A percentile compares a stretch with the other conserved stretches of the same genome.
Evolutionary conservation across 2,888 invertebrate genomes (phyloP).

Genomic region (Drosophila mercatorum): DNA sequence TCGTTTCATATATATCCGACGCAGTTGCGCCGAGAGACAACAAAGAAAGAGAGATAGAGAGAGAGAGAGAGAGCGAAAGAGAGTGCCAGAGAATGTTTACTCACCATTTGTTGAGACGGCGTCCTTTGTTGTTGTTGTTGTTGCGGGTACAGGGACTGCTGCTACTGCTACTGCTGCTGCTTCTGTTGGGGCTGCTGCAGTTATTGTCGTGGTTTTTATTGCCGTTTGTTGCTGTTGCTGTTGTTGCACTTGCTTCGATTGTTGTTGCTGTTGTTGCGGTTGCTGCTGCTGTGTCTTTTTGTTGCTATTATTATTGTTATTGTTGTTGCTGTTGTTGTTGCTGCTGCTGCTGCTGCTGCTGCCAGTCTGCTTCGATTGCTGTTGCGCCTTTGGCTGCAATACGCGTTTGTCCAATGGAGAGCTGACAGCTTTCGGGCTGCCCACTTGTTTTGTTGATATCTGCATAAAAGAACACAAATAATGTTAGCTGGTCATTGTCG

Average conservation of each 20-base stretch:
- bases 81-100: conserved; percentile 33
- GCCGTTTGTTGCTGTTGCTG: conserved; percentile 14
- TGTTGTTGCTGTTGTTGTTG: conserved; percentile 59
- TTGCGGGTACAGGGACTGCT: conserved; percentile 7
- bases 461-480: conserved; percentile 45
- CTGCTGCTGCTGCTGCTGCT: conserved; percentile 53
- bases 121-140: conserved; percentile 28
- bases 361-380: conserved; percentile 60
- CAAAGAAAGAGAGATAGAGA: conserved; percentile 2
- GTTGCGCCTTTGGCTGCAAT: conserved; percentile 88
- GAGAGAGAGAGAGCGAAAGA: not conserved
- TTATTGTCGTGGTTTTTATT: not conserved
- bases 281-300: conserved; percentile 68
- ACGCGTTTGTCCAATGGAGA: conserved; percentile 88
- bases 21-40: conserved; percentile 53
- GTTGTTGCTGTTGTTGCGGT: conserved; percentile 41
- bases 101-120: conserved; percentile 72
- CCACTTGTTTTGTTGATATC: conserved; percentile 84
- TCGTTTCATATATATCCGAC: conserved; percentile 34
- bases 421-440: conserved; percentile 83
- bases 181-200: not conserved
- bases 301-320: conserved; percentile 61
- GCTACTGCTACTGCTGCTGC: conserved; percentile 6
- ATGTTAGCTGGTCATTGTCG: not conserved
- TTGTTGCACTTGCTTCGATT: conserved; percentile 25